These are phyloP conservation scores for Neodiprion pinetum DNA, from an alignment of 1,140 invertebrate genomes.

Conservation along the genomic window DNA sequence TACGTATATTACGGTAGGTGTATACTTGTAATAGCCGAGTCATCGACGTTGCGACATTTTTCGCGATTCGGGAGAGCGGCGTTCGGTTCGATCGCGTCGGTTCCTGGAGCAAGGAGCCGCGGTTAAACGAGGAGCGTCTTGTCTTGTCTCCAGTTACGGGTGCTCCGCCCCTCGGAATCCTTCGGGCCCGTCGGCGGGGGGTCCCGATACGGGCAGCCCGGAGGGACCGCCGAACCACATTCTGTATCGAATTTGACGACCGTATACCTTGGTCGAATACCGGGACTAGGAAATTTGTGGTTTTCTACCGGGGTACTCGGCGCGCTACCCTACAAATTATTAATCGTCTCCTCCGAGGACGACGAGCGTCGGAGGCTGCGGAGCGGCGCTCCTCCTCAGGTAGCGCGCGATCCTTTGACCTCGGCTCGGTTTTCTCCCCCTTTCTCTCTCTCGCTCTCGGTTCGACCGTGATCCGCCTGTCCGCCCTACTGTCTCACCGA, in stretches of 20 bases:
- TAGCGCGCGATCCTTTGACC: slow-evolving; percentile 55
- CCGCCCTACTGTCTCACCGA: slow-evolving; percentile 32
- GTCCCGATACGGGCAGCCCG: slow-evolving; percentile 20
- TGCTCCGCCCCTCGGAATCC: slow-evolving; percentile 37
- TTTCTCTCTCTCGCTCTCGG: slow-evolving; percentile 37
- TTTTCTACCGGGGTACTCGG: slow-evolving; percentile 24
- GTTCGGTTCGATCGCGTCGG: background rate
- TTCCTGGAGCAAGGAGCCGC: background rate
- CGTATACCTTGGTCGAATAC: slow-evolving; percentile 7
- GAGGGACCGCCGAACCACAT: slow-evolving; percentile 37
- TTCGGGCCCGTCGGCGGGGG: slow-evolving; percentile 47
- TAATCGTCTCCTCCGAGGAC: slow-evolving; percentile 38
- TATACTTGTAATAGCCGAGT: too few species aligned
- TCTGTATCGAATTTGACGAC: slow-evolving; percentile 47
- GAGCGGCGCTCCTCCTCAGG: slow-evolving; percentile 40
- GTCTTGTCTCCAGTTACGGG: background rate
- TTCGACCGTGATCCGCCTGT: slow-evolving; percentile 29
- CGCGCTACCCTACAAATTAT: slow-evolving; percentile 29
- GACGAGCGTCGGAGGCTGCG: slow-evolving; percentile 22
- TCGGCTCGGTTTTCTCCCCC: slow-evolving; percentile 40
- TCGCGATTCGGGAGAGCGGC: background rate
- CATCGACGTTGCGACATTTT: background rate
- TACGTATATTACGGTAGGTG: too few species aligned
- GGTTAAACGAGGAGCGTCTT: background rate
- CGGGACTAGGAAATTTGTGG: slow-evolving; percentile 29